Conservation (phyloP, 2,113 vertebrate species). For the Puntigrus tetrazona region DNA sequence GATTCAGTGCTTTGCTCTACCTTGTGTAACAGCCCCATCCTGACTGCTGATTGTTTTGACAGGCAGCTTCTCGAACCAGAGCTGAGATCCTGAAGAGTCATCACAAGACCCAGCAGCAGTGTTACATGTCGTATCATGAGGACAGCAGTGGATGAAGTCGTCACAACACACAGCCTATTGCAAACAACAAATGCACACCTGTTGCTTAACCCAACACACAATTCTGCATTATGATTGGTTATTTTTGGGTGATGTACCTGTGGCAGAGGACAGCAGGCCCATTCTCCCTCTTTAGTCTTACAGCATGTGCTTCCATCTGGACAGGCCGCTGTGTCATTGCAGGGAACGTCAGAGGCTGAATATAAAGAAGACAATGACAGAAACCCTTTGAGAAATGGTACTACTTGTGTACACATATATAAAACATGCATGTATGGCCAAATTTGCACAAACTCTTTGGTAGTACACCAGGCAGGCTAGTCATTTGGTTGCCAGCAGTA, state of each 20-base stretch:
- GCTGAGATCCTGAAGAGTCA: too few species aligned
- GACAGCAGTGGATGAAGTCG: too few species aligned
- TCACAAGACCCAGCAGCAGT: too few species aligned
- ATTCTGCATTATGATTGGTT: too few species aligned
- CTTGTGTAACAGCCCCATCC: too few species aligned
- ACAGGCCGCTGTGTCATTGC: constrained; percentile 52
- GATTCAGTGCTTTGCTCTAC: too few species aligned
- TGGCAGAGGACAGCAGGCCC: constrained; percentile 66
- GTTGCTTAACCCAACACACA: too few species aligned
- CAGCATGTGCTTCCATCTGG: constrained; percentile 63
- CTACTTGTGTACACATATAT: not conserved
- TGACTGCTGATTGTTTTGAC: too few species aligned
- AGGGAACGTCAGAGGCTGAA: constrained; percentile 53
- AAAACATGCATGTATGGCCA: not conserved
- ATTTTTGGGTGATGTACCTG: constrained; percentile 61
- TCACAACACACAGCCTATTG: too few species aligned
- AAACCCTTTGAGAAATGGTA: not conserved
- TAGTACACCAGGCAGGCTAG: not conserved
- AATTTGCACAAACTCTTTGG: not conserved
- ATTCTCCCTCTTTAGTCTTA: constrained; percentile 11
- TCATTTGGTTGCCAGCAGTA: not conserved
- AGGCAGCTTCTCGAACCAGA: too few species aligned
- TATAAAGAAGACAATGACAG: not conserved
- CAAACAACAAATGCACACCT: too few species aligned
- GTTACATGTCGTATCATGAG: too few species aligned